phyloP scores from a whole-genome alignment of 2,113 vertebrate genomes.

The Anhinga rufa region DNA sequence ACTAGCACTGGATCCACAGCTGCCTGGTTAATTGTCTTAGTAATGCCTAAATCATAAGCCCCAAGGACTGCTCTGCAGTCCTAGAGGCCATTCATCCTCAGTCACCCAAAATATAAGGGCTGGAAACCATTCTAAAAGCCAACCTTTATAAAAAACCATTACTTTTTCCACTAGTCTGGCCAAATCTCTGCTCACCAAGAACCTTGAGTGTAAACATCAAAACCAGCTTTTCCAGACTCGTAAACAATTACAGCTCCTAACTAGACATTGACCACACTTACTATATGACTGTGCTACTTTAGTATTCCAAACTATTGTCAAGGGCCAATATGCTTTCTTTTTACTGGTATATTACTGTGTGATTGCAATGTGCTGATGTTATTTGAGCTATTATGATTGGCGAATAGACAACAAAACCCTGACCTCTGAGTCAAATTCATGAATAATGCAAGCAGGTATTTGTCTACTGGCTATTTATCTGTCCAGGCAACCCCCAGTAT shows the following conservation, averaged over 20 bases:
- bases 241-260: constrained; percentile 18
- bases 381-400: not conserved
- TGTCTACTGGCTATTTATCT: not conserved
- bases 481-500: too few relatives aligned
- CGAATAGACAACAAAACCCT: not conserved
- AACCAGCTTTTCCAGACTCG: not conserved
- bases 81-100: not conserved
- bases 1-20: not conserved
- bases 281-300: not conserved
- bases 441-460: not conserved
- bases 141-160: not conserved
- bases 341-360: not conserved
- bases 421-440: not conserved
- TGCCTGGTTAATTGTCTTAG: not conserved
- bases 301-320: not conserved
- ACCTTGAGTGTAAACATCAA: not conserved
- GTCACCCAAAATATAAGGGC: not conserved
- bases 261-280: not conserved
- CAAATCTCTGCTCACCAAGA: not conserved
- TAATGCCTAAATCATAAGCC: not conserved
- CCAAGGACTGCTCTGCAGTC: not conserved
- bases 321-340: not conserved
- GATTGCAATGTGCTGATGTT: not conserved
- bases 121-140: not conserved
- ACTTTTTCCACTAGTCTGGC: constrained; percentile 14